These are phyloP conservation scores for Melitaea athalia DNA, from an alignment of 2,888 invertebrate genomes.

Conservation along the genomic window DNA sequence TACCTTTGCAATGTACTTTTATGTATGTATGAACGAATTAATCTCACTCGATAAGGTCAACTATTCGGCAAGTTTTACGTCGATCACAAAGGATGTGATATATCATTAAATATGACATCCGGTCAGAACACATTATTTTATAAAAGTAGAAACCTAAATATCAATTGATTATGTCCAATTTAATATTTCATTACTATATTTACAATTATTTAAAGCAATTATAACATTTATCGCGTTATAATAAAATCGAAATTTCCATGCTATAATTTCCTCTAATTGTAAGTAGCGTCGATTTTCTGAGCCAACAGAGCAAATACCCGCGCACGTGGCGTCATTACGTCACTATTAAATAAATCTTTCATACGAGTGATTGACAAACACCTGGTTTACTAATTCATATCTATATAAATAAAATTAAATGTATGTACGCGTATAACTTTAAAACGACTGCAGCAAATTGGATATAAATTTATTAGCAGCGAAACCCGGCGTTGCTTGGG, in stretches of 20 bases:
- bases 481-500: too few relatives aligned
- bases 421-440: too few relatives aligned
- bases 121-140: too few relatives aligned
- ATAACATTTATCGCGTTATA: neutral
- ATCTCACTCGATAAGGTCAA: too few relatives aligned
- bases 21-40: too few relatives aligned
- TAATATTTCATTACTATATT: neutral
- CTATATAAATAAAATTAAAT: too few relatives aligned
- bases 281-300: slow-evolving; percentile 49
- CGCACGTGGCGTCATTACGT: slow-evolving; percentile 51
- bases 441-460: too few relatives aligned
- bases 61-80: too few relatives aligned
- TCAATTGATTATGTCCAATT: neutral
- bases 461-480: too few relatives aligned
- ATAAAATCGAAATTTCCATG: neutral
- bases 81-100: too few relatives aligned
- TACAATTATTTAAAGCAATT: neutral
- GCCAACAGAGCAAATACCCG: slow-evolving; percentile 58
- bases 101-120: too few relatives aligned
- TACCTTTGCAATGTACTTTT: too few relatives aligned
- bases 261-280: neutral
- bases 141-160: neutral
- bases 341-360: slow-evolving; percentile 28
- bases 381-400: slow-evolving; percentile 40
- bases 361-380: slow-evolving; percentile 49